Conservation (phyloP, 2,888 invertebrate species). For the Tenthredo livida region DNA sequence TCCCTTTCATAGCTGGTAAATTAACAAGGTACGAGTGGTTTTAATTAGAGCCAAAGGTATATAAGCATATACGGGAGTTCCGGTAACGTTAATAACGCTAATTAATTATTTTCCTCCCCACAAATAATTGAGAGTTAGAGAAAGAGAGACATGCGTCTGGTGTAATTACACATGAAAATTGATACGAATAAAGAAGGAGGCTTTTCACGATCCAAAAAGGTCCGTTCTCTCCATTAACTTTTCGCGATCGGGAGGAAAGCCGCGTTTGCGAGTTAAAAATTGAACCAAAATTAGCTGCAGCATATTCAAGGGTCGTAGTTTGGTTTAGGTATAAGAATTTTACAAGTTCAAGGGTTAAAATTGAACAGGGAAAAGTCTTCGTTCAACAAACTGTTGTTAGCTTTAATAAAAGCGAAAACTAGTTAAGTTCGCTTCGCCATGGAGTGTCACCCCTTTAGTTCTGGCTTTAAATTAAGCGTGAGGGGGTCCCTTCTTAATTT, state of each 20-base stretch:
- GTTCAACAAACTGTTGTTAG: neutral
- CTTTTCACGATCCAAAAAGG: neutral
- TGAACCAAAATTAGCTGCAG: neutral
- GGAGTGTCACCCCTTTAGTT: conserved; percentile 46
- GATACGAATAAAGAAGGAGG: neutral
- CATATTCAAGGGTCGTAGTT: neutral
- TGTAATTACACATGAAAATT: neutral
- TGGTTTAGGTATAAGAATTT: neutral
- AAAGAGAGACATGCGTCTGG: neutral
- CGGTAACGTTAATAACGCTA: conserved; percentile 20
- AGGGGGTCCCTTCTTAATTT: conserved; percentile 8
- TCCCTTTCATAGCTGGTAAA: conserved; percentile 1
- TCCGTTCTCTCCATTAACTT: neutral
- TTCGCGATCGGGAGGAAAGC: neutral
- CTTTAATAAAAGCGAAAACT: conserved; percentile 40
- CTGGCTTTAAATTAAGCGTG: conserved; percentile 19
- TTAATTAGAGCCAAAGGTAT: conserved; percentile 11
- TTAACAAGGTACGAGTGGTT: conserved; percentile 38
- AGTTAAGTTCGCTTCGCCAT: conserved; percentile 12
- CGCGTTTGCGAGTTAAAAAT: neutral
- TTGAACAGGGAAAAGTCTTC: conserved; percentile 4
- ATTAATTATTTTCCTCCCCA: neutral
- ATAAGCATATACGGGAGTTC: neutral
- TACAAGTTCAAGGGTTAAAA: neutral
- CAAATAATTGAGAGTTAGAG: neutral